These are phyloP conservation scores for Tympanoctomys barrerae DNA, from an alignment of 2,797 vertebrate genomes.

Conservation along the genomic window DNA sequence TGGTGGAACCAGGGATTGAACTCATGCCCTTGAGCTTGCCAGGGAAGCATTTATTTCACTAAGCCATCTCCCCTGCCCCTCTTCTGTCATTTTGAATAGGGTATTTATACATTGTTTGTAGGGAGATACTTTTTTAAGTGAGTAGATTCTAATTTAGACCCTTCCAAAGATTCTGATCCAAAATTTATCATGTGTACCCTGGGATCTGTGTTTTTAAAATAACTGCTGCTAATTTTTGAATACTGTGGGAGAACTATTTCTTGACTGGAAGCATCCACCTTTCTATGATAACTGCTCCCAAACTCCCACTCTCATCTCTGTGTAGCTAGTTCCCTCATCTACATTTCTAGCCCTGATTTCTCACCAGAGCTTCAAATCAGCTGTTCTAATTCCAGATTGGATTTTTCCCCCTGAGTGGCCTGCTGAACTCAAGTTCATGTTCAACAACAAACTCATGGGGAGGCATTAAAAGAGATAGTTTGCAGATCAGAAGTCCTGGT, in stretches of 20 bases:
- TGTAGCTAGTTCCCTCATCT: background rate
- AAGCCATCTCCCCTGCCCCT: background rate
- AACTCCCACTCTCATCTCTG: background rate
- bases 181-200: background rate
- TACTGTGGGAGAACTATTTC: background rate
- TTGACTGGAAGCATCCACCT: background rate
- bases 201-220: background rate
- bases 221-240: background rate
- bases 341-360: slow-evolving; percentile 8
- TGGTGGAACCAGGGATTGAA: too few species aligned
- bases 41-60: too few species aligned
- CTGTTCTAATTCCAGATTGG: background rate
- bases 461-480: background rate
- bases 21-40: too few species aligned
- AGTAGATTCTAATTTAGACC: background rate
- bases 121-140: background rate
- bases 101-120: background rate
- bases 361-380: background rate
- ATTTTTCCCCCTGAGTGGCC: background rate
- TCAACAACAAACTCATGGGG: background rate
- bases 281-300: background rate
- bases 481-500: background rate
- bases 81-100: background rate
- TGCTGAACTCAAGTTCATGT: background rate
- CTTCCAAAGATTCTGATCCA: background rate